These are phyloP conservation scores for Aphelinus certus DNA, from an alignment of 1,140 invertebrate species.

Conservation along the genomic window DNA sequence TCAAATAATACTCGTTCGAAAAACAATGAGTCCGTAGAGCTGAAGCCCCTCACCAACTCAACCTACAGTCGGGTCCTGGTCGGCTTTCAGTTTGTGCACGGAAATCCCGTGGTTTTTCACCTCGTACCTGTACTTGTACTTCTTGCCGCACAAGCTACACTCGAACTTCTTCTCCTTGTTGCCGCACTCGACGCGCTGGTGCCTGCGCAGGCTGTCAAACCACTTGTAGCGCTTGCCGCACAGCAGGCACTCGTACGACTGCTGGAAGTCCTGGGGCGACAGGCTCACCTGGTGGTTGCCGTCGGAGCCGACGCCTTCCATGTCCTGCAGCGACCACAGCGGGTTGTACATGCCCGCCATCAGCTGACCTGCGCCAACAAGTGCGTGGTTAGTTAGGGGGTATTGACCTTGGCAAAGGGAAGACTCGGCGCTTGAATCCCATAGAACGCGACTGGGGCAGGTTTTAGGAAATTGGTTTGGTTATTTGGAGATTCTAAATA, in stretches of 20 bases:
- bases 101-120: constrained; percentile 52
- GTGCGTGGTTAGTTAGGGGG: not conserved
- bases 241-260: constrained; percentile 22
- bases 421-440: not conserved
- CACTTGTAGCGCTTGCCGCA: constrained; percentile 68
- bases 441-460: too few species aligned
- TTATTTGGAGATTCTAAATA: too few species aligned
- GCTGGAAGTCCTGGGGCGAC: not conserved
- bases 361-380: constrained; percentile 1
- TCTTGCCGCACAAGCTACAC: constrained; percentile 53
- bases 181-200: constrained; percentile 69
- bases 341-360: constrained; percentile 21
- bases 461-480: too few species aligned
- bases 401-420: not conserved
- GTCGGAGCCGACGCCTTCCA: constrained; percentile 16
- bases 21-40: too few species aligned
- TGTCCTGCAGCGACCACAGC: constrained; percentile 24
- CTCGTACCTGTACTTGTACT: constrained; percentile 61
- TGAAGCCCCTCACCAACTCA: too few species aligned
- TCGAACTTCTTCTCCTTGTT: constrained; percentile 61
- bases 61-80: too few species aligned
- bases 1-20: too few species aligned
- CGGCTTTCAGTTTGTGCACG: too few species aligned
- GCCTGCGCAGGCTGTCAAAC: constrained; percentile 64
- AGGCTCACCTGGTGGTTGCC: not conserved